A percentile compares a stretch with the other conserved stretches of the same genome.
Conservation (phyloP, 2,797 vertebrate species). For the Gallinago solitaria region DNA sequence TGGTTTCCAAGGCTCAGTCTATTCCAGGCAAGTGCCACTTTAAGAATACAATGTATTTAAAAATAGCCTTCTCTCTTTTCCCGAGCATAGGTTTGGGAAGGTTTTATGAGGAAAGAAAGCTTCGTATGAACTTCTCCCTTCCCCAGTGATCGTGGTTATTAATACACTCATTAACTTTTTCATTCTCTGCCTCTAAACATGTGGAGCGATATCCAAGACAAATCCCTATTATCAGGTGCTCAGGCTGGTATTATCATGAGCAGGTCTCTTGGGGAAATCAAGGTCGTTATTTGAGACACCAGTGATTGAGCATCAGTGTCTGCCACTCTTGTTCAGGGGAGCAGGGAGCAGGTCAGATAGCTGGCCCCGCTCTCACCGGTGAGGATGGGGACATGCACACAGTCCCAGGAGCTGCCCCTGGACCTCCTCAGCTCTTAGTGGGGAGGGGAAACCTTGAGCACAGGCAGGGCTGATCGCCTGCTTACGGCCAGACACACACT, state of each 20-base stretch:
- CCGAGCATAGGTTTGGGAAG: not conserved
- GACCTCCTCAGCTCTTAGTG: not conserved
- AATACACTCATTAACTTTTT: not conserved
- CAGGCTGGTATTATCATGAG: not conserved
- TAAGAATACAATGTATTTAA: not conserved
- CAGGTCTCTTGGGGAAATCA: not conserved
- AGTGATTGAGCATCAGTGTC: not conserved
- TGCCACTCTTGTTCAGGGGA: not conserved
- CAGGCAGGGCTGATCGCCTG: not conserved
- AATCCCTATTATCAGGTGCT: not conserved
- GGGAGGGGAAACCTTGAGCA: not conserved
- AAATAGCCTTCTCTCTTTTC: not conserved
- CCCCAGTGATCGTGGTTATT: not conserved
- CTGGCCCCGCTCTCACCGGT: accelerated
- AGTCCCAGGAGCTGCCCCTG: not conserved
- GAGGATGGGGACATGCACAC: accelerated
- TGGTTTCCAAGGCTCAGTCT: not conserved
- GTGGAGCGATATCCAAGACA: not conserved
- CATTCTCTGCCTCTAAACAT: not conserved
- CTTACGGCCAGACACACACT: not conserved
- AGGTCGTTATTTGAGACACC: not conserved
- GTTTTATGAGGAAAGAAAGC: not conserved
- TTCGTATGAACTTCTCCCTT: not conserved
- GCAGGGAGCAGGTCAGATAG: not conserved
- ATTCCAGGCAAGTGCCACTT: not conserved